Base-by-base conservation (phyloP, 2,888 invertebrate species). In the Drosophila macrospina region DNA sequence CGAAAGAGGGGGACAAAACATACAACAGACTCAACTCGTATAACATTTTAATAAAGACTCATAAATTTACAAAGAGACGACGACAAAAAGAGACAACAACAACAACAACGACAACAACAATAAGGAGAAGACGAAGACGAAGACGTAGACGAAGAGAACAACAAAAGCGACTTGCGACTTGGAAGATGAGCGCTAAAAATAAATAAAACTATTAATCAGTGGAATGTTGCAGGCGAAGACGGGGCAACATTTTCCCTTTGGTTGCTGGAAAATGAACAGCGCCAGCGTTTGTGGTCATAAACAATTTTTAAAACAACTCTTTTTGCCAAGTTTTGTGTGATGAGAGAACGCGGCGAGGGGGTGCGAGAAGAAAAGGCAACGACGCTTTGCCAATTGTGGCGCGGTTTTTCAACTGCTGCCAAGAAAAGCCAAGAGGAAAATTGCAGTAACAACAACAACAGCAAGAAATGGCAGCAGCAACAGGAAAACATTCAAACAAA, bases 101-200 rank as follows among this genome's bases (percentile, higher is more conserved):
- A 50, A 26, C 30, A 48, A 26, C 4, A 44, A 20, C 20, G 3
- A 20, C 20, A 20, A 20, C 20, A 20, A 20, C 3, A 20, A 20
- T 20, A 20, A 20, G 1, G 3, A 37, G 24, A 47, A 54, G 26
- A 48, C 30, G 26, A 56, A 54, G 63, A 39, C 13, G 45, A 52
- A 30, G 36, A 16, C 16, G 37, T 11, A 45, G 61, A 47, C 24
- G 44, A 61, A 16, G 45, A 48, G 47, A 50, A 67, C 66, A 69
- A 84, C 66, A 86, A 78, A 66, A 86, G 68, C 69, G 66, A 72
- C 86, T 85, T 74, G 68, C 69, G 66, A 72, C 86, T 85, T 74
- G 83, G 55, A 88, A 87, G 89, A 87, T 85, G 87, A 89, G 87
- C 86, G 88, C 89, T 88, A 88, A 89, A 87, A 88, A 89, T 89